phyloP scores from a whole-genome alignment of 2,797 vertebrate species.

The Chiloscyllium punctatum region DNA sequence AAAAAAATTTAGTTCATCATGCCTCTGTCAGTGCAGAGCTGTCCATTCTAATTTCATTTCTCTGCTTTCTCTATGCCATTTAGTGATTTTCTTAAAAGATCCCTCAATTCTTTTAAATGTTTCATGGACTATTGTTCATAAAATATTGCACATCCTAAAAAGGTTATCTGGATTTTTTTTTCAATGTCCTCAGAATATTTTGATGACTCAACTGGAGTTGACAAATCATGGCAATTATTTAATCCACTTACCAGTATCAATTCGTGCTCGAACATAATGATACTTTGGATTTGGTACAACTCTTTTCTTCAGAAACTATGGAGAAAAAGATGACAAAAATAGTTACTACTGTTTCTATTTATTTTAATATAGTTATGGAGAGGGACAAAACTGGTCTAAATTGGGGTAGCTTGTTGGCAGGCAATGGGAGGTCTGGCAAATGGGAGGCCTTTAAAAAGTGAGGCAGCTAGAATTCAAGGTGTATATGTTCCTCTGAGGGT shows the following conservation, averaged over 20 bases:
- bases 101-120: not conserved
- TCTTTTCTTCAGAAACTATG: constrained; percentile 73
- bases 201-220: not conserved
- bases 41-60: not conserved
- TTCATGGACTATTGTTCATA: not conserved
- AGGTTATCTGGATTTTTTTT: not conserved
- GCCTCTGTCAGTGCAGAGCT: not conserved
- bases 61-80: not conserved
- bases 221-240: not conserved
- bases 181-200: not conserved
- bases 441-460: too few relatives aligned
- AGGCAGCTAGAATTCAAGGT: too few relatives aligned
- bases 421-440: too few relatives aligned
- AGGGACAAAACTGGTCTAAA: too few relatives aligned
- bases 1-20: not conserved
- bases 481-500: too few relatives aligned
- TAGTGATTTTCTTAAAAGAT: not conserved
- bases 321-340: constrained; percentile 35
- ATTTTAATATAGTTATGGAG: too few relatives aligned
- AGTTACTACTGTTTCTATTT: not conserved
- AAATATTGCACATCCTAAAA: not conserved
- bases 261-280: constrained; percentile 73
- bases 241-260: constrained; percentile 76
- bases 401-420: too few relatives aligned
- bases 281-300: constrained; percentile 80